phyloP scores from a whole-genome alignment of 2,113 vertebrate species.

The Chlorodrepanis virens region DNA sequence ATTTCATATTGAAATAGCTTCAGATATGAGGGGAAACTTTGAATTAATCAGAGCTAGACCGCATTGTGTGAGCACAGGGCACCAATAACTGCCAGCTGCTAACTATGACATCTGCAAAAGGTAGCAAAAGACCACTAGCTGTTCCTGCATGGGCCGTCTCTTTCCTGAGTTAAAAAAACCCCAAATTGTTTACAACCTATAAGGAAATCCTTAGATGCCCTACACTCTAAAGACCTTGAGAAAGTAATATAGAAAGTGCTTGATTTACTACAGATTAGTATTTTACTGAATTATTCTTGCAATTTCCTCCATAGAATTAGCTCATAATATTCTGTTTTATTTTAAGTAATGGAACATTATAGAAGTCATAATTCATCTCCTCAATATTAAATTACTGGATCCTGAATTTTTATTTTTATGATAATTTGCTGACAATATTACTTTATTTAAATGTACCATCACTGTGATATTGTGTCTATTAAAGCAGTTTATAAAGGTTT shows the following conservation, averaged over 20 bases:
- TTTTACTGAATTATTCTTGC: neutral
- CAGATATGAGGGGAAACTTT: neutral
- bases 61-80: neutral
- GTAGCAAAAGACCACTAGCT: neutral
- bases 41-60: neutral
- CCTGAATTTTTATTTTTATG: constrained; percentile 21
- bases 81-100: neutral
- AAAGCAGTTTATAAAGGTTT: constrained; percentile 7
- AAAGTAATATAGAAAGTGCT: neutral
- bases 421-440: constrained; percentile 26
- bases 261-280: constrained; percentile 3
- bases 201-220: neutral
- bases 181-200: neutral
- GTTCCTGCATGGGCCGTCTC: neutral
- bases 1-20: neutral
- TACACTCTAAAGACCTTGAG: neutral
- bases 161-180: neutral
- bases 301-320: constrained; percentile 4
- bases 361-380: constrained; percentile 23
- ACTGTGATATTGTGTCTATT: neutral
- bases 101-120: neutral
- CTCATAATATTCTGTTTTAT: constrained; percentile 25
- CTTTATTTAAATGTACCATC: constrained; percentile 1
- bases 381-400: neutral
- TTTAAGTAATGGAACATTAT: constrained; percentile 24